phyloP scores from a whole-genome alignment of 2,113 vertebrate genomes.

The Pteronura brasiliensis region DNA sequence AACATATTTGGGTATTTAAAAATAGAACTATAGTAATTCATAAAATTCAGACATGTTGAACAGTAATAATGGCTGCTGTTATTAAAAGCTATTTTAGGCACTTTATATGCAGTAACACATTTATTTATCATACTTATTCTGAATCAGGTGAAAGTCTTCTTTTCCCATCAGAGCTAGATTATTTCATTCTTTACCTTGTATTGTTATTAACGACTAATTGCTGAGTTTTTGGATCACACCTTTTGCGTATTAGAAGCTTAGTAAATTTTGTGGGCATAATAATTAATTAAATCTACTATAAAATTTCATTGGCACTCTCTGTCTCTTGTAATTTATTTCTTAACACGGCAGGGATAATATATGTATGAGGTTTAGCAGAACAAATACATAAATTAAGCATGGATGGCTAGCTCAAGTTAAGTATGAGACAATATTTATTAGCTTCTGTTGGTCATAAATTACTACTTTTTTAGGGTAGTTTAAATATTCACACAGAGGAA shows the following conservation, averaged over 20 bases:
- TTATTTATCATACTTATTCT: background rate
- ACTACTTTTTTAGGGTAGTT: slow-evolving; percentile 53
- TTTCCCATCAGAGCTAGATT: background rate
- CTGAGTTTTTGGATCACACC: background rate
- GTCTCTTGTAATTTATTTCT: slow-evolving; percentile 18
- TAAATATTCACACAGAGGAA: slow-evolving; percentile 66
- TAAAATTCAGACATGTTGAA: background rate
- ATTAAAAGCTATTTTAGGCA: background rate
- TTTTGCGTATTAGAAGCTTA: background rate
- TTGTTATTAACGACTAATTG: background rate
- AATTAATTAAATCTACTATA: background rate
- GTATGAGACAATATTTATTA: slow-evolving; percentile 40
- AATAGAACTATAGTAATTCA: background rate
- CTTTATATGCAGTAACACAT: background rate
- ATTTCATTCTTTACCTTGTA: background rate
- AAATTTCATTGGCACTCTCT: slow-evolving; percentile 13
- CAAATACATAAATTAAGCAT: slow-evolving; percentile 20
- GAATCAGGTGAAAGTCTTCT: background rate
- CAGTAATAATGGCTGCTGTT: background rate
- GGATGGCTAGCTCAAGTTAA: background rate
- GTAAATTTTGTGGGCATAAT: background rate
- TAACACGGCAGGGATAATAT: background rate
- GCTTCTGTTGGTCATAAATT: slow-evolving; percentile 25
- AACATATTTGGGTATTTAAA: slow-evolving; percentile 21
- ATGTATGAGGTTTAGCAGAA: background rate